phyloP scores from a whole-genome alignment of 1,140 invertebrate genomes.

The Saxidomus purpurata region DNA sequence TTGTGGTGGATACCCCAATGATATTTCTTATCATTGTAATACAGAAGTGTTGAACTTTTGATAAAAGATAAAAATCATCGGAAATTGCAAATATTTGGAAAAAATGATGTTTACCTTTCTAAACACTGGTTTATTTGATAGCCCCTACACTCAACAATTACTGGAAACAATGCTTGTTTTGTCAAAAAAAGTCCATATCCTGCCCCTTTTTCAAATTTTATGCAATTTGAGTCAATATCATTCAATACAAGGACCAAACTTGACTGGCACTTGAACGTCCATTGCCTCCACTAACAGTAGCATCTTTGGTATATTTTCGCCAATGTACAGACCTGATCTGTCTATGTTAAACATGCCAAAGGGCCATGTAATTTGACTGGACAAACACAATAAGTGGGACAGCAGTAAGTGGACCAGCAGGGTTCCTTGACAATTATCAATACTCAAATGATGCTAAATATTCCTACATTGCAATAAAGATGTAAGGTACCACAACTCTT shows the following conservation, averaged over 20 bases:
- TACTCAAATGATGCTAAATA: not conserved
- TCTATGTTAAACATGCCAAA: not conserved
- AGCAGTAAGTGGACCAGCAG: not conserved
- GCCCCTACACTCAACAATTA: not conserved
- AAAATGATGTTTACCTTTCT: conserved; percentile 18
- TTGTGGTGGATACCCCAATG: not conserved
- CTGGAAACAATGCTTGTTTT: conserved; percentile 17
- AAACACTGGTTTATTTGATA: not conserved
- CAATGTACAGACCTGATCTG: not conserved
- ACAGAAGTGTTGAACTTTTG: conserved; percentile 19
- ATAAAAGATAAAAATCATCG: conserved; percentile 36
- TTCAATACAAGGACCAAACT: not conserved
- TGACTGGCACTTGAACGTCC: not conserved
- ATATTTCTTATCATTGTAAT: not conserved
- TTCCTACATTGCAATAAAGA: too few species aligned
- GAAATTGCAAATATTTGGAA: conserved; percentile 20
- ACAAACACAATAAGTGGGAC: not conserved
- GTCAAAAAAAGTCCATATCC: not conserved
- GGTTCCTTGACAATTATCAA: not conserved
- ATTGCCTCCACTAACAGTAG: not conserved
- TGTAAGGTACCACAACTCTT: too few species aligned
- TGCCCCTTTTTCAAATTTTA: not conserved
- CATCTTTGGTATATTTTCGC: not conserved
- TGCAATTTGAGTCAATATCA: conserved; percentile 23
- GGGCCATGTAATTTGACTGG: not conserved